Conservation (phyloP, 2,113 vertebrate genomes). For the Brevimyrus niger region DNA sequence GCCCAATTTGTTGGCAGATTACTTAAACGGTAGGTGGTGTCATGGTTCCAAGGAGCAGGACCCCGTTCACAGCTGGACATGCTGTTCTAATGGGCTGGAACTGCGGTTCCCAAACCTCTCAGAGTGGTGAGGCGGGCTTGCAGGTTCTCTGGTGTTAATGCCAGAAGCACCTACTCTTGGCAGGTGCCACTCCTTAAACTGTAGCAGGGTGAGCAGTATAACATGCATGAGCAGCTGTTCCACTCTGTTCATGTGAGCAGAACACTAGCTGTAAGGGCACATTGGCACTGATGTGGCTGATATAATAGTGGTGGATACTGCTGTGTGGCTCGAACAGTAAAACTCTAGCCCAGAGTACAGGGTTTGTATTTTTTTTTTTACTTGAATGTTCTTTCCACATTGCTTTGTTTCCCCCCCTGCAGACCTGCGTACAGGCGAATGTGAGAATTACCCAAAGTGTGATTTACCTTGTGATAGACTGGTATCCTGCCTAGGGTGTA, state of each 20-base stretch:
- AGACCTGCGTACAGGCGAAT: neutral
- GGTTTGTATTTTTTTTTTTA: neutral
- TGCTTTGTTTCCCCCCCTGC: neutral
- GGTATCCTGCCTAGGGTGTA: neutral
- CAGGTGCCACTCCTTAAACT: neutral
- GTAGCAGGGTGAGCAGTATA: neutral
- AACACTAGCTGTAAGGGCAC: neutral
- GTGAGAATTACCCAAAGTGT: neutral
- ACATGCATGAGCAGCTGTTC: neutral
- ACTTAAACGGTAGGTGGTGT: neutral
- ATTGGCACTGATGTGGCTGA: neutral
- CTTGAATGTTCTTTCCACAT: neutral
- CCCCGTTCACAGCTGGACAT: neutral
- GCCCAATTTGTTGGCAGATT: neutral
- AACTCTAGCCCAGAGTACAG: neutral
- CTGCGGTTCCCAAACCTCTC: neutral
- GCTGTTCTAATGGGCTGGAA: constrained; percentile 8
- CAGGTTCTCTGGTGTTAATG: neutral
- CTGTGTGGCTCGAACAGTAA: neutral
- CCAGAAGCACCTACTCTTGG: neutral
- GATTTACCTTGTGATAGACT: neutral
- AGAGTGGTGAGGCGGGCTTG: neutral
- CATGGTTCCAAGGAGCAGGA: neutral
- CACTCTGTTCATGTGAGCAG: neutral
- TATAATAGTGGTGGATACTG: neutral